Evolutionary conservation across 2,888 invertebrate species (phyloP), one percentile per base, ranked within the genome.

Genomic region (Anthoptus insignis): DNA sequence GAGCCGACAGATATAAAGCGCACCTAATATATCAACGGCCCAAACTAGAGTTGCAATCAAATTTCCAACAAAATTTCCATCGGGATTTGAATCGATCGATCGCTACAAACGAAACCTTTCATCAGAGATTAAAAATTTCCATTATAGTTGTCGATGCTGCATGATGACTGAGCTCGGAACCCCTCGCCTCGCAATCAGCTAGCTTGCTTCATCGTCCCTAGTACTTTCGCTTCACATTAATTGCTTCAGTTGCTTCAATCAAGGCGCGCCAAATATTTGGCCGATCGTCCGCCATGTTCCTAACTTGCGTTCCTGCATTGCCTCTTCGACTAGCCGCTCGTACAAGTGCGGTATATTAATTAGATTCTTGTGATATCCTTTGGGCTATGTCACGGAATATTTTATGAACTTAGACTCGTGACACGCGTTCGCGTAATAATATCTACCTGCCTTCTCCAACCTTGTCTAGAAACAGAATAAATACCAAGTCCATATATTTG

Each of bases 211-310:
- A 24, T 54, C 56, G 9, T 39, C 42, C 27, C 42, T 57, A 9
- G 16, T 42, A 57, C 42, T 57, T 57, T 29, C 42, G 29, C 19
- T 57, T 29, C 42, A 29, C 42, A 45, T 42, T 42, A 42, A 47
- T 21, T 45, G 57, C 57, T 47, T 14, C 57, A 47, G 45, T 58
- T 47, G 57, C 45, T 58, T 39, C 57, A 58, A 58, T 58, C 57
- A 58, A 47, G n/a, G 57, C 57, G 21, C 42, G 57, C 47, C 45
- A 32, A 58, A 58, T 58, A 45, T 58, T 58, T 58, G 47, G 47
- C 42, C 27, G 29, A 34, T 29, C 27, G 13, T 27, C 16, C 19
- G 56, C 56, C 27, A 42, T 42, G 56, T 42, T 56, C 11, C 27
- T 54, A 11, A 24, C n/a, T 42, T 5, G 9, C 11, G 2, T 8